Conservation (phyloP, 2,797 vertebrate species). For the Neosilurus mollespiculum region DNA sequence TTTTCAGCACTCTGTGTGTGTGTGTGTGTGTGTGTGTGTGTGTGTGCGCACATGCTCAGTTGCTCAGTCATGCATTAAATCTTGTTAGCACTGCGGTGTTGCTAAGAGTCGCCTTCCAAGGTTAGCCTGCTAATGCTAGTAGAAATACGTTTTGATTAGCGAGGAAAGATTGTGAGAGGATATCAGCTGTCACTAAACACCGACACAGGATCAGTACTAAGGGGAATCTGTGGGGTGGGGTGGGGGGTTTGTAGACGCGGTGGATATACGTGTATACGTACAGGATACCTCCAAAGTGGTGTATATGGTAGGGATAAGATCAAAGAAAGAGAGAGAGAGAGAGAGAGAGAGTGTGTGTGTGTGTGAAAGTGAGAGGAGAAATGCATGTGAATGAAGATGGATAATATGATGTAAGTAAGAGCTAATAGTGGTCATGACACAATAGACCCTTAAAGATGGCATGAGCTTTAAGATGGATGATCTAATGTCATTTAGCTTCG, state of each 20-base stretch:
- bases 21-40: no score
- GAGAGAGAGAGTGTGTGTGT: conserved; percentile 10
- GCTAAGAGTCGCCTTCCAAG: not conserved
- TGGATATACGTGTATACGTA: not conserved
- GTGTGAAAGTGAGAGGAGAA: not conserved
- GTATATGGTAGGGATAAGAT: not conserved
- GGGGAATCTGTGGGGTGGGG: not conserved
- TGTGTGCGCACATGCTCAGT: no score
- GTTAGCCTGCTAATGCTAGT: not conserved
- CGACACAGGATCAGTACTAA: not conserved
- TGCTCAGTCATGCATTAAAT: not conserved
- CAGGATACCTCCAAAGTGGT: not conserved
- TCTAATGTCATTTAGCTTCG: conserved; percentile 46
- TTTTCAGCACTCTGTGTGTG: no score
- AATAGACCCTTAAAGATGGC: conserved; percentile 46
- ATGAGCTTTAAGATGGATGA: conserved; percentile 42
- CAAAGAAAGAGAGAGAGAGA: no score
- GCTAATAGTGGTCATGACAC: conserved; percentile 49
- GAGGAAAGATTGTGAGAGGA: not conserved
- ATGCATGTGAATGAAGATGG: conserved; percentile 1
- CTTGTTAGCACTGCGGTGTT: not conserved
- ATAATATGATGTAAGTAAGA: conserved; percentile 40
- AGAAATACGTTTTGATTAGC: not conserved
- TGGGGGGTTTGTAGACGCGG: no score
- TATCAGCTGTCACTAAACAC: not conserved